Percentiles rank a stretch among this genome's conserved stretches.
Evolutionary conservation across 2,113 vertebrate species (phyloP).

Genomic region (Cygnus atratus): DNA sequence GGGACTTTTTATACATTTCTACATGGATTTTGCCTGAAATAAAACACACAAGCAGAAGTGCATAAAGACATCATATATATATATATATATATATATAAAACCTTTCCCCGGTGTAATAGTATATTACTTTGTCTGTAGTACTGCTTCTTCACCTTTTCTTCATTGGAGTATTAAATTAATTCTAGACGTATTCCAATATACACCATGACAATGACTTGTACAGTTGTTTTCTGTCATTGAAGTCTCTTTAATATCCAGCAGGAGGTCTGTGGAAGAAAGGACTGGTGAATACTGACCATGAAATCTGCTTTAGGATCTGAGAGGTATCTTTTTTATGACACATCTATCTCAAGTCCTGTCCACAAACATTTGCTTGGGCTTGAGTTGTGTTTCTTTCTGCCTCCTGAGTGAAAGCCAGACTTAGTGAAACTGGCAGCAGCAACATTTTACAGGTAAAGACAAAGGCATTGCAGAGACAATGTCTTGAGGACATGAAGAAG

Average conservation of each 20-base stretch:
- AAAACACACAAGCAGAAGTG: neutral
- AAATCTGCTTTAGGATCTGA: neutral
- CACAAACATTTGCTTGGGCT: neutral
- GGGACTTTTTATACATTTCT: neutral
- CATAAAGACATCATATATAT: neutral
- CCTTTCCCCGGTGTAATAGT: neutral
- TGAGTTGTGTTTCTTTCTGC: neutral
- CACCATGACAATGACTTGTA: fast-evolving
- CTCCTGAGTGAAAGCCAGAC: neutral
- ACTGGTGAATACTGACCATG: neutral
- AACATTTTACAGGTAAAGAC: neutral
- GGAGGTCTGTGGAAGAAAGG: neutral
- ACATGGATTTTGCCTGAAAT: neutral
- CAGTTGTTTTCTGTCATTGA: neutral
- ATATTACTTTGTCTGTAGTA: neutral
- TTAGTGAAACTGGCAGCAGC: neutral
- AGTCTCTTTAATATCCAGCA: neutral
- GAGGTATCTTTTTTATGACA: neutral
- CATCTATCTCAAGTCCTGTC: neutral
- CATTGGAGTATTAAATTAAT: neutral
- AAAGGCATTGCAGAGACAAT: neutral
- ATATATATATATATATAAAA: neutral
- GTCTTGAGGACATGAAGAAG: neutral
- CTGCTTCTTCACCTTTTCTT: neutral
- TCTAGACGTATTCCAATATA: neutral